phyloP scores from a whole-genome alignment of 2,797 vertebrate species.

The Thamnophis elegans region DNA sequence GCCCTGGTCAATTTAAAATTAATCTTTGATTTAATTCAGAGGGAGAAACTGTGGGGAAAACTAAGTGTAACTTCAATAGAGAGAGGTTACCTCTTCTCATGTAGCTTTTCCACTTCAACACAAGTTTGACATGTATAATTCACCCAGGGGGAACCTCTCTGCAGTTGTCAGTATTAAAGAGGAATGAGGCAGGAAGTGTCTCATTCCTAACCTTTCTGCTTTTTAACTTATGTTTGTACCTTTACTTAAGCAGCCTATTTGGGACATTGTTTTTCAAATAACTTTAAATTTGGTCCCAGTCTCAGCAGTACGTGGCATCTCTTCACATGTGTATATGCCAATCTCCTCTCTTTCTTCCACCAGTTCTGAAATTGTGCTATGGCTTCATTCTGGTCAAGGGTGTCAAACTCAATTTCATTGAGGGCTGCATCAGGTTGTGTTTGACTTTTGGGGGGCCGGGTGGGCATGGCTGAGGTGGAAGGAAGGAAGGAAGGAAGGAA shows the following conservation, averaged over 20 bases:
- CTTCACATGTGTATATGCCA: not conserved
- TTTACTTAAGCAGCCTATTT: not conserved
- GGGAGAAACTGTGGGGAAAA: too few relatives aligned
- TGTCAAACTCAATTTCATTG: too few relatives aligned
- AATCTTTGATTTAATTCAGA: too few relatives aligned
- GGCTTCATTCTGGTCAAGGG: not conserved
- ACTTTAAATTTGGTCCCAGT: not conserved
- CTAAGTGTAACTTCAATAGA: too few relatives aligned
- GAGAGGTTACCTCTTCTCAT: too few relatives aligned
- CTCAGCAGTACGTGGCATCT: not conserved
- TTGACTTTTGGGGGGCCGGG: too few relatives aligned
- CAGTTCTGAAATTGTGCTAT: not conserved
- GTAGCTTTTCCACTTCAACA: not conserved
- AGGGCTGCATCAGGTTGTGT: too few relatives aligned
- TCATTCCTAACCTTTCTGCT: not conserved
- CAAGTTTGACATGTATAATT: not conserved
- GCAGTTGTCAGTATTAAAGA: not conserved
- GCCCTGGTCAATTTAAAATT: too few relatives aligned
- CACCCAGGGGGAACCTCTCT: not conserved
- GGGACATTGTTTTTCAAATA: not conserved
- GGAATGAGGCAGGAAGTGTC: not conserved
- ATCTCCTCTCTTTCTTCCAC: not conserved
- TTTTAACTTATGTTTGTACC: not conserved
- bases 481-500: too few relatives aligned
- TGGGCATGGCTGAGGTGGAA: too few relatives aligned